A percentile compares a stretch with the other conserved stretches of the same genome.
These are phyloP conservation scores for Sigmodon hispidus DNA, from an alignment of 2,113 vertebrate genomes.

Conservation along the genomic window DNA sequence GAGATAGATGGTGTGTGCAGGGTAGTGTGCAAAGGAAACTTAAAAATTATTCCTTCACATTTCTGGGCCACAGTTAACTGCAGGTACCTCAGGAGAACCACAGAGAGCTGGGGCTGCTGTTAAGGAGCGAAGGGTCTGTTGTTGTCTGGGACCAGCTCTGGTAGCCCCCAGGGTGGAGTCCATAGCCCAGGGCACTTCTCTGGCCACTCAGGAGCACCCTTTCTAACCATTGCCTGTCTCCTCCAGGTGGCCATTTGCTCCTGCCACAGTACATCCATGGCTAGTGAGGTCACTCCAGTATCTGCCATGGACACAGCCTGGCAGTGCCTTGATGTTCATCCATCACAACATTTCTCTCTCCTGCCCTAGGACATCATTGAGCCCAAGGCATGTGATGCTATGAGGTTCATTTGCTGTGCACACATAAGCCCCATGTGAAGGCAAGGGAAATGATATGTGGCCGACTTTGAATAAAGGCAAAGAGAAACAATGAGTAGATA, in stretches of 20 bases:
- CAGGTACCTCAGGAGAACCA: background rate
- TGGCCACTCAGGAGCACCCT: background rate
- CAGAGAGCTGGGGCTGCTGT: background rate
- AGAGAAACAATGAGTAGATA: background rate
- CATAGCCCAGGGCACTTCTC: background rate
- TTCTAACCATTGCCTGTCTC: background rate
- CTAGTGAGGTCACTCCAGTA: background rate
- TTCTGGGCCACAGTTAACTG: background rate
- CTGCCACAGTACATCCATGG: background rate
- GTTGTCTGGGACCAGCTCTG: background rate
- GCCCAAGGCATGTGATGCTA: background rate
- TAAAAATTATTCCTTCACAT: background rate
- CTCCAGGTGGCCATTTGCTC: background rate
- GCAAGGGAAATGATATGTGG: background rate
- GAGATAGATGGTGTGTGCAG: background rate
- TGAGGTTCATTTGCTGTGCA: background rate
- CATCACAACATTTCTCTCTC: background rate
- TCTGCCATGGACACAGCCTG: rapidly evolving
- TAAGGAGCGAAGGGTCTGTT: background rate
- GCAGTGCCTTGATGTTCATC: background rate
- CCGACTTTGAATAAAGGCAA: background rate
- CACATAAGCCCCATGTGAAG: background rate
- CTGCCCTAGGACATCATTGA: background rate
- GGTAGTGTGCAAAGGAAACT: background rate
- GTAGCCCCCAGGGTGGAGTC: background rate